These are phyloP conservation scores for Ochotona curzoniae DNA, from an alignment of 2,113 vertebrate species.

Conservation along the genomic window DNA sequence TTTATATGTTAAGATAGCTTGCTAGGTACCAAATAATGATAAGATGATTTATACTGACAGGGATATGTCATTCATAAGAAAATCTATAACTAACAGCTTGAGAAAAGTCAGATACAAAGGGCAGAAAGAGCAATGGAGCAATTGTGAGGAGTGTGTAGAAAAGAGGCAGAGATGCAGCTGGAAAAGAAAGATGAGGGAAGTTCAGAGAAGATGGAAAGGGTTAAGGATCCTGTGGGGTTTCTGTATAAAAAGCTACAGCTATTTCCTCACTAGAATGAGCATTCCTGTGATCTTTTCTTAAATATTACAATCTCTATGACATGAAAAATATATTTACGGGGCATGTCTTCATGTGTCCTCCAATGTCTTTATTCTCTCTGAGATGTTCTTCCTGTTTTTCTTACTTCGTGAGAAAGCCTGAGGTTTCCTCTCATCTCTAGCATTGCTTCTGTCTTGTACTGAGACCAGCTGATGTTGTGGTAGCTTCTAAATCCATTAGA, in stretches of 20 bases:
- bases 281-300: background rate
- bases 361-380: background rate
- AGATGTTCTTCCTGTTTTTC: background rate
- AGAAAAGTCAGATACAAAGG: background rate
- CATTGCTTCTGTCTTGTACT: background rate
- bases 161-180: background rate
- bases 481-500: background rate
- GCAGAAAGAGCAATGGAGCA: background rate
- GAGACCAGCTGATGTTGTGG: background rate
- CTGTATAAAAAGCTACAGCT: background rate
- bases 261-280: background rate
- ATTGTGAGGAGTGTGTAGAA: background rate
- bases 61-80: background rate
- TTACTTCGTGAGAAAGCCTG: background rate
- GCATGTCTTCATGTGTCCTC: background rate
- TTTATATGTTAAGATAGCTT: background rate
- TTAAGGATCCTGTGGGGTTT: background rate
- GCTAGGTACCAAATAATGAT: background rate
- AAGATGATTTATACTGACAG: background rate
- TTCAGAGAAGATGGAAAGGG: background rate
- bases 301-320: background rate
- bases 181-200: background rate
- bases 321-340: background rate
- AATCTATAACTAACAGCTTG: background rate
- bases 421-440: rapidly evolving